A percentile compares a stretch with the other conserved stretches of the same genome.
phyloP scores from a whole-genome alignment of 1,140 invertebrate genomes.

The Galleria mellonella region DNA sequence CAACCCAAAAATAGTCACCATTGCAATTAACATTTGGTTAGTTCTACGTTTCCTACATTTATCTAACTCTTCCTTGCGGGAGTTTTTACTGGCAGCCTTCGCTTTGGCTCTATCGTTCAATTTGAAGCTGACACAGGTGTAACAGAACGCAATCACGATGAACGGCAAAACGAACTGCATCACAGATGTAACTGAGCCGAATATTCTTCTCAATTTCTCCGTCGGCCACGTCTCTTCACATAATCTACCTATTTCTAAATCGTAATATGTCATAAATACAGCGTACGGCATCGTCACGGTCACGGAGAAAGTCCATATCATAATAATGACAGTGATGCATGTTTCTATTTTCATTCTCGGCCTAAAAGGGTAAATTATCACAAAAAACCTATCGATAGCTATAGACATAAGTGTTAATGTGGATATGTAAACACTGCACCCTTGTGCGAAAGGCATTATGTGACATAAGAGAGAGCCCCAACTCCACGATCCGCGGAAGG shows the following conservation, averaged over 20 bases:
- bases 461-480: constrained; percentile 94
- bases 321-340: constrained; percentile 89
- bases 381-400: constrained; percentile 97
- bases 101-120: constrained; percentile 84
- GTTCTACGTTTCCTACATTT: constrained; percentile 85
- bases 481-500: constrained; percentile 92
- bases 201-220: constrained; percentile 73
- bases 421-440: constrained; percentile 96
- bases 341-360: constrained; percentile 92
- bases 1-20: constrained; percentile 96
- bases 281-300: constrained; percentile 95
- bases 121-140: constrained; percentile 93
- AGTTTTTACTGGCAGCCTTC: constrained; percentile 86
- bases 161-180: constrained; percentile 97
- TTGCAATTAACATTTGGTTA: constrained; percentile 96
- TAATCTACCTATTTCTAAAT: constrained; percentile 69
- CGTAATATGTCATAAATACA: constrained; percentile 82
- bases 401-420: constrained; percentile 98
- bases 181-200: constrained; percentile 89
- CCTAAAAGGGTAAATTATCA: constrained; percentile 97
- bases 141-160: constrained; percentile 95
- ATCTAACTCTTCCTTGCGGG: constrained; percentile 84
- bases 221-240: constrained; percentile 95
- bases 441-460: constrained; percentile 93
- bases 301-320: constrained; percentile 94